Conservation (phyloP, 2,888 invertebrate genomes). For the Hydropsyche betteni region DNA sequence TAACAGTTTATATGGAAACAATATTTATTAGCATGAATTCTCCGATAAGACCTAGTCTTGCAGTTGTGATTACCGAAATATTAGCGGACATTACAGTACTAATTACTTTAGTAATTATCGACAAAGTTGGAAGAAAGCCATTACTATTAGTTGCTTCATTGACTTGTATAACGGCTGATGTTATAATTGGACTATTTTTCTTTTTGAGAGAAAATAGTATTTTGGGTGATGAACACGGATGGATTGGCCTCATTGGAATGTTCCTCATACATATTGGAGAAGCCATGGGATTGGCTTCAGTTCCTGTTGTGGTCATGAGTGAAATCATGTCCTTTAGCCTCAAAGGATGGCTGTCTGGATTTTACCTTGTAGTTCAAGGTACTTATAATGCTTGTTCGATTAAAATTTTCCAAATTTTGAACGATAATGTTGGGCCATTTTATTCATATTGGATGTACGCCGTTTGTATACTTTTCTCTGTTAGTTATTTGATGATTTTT, state of each 20-base stretch:
- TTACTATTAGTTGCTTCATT: constrained; percentile 58
- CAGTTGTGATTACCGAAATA: constrained; percentile 59
- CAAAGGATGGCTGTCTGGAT: constrained; percentile 49
- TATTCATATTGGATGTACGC: constrained; percentile 48
- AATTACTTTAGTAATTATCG: constrained; percentile 55
- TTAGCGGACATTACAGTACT: constrained; percentile 57
- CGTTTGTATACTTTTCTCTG: constrained; percentile 39
- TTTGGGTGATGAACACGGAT: constrained; percentile 38
- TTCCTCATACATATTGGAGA: constrained; percentile 47
- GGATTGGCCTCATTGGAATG: constrained; percentile 47
- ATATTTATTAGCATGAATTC: constrained; percentile 58
- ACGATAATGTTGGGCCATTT: constrained; percentile 37
- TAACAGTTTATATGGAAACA: constrained; percentile 61
- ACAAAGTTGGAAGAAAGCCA: constrained; percentile 59
- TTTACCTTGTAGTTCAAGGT: constrained; percentile 47
- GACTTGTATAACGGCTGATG: constrained; percentile 57
- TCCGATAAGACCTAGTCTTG: constrained; percentile 56
- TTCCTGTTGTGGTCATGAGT: constrained; percentile 47
- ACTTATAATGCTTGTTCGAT: constrained; percentile 45
- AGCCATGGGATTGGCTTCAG: constrained; percentile 45
- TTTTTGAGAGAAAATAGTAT: constrained; percentile 54
- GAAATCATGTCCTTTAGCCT: constrained; percentile 49
- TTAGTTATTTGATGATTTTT: constrained; percentile 42
- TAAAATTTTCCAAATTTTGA: constrained; percentile 47
- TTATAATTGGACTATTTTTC: constrained; percentile 57